Conservation (phyloP, 1,140 invertebrate species). For the Nasonia longicornis region DNA sequence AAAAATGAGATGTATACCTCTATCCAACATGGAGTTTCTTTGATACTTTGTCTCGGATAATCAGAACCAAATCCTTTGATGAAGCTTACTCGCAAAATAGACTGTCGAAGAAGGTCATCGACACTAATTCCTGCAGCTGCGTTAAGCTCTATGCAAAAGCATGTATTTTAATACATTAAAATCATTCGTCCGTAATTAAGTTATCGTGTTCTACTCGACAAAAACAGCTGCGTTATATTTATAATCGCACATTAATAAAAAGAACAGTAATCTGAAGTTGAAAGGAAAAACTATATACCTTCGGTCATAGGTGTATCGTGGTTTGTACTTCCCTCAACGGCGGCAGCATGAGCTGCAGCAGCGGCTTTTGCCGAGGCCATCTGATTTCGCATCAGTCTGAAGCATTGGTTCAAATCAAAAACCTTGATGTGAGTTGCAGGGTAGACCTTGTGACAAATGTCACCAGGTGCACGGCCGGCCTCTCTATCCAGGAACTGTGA, state of each 20-base stretch:
- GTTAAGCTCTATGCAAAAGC: slow-evolving; percentile 71
- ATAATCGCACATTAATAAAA: too few relatives aligned
- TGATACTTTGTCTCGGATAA: slow-evolving; percentile 95
- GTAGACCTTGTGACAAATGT: slow-evolving; percentile 99
- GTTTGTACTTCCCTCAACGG: slow-evolving; percentile 87
- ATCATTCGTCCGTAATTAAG: too few relatives aligned
- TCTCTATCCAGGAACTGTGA: slow-evolving; percentile 98
- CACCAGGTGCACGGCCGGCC: slow-evolving; percentile 94
- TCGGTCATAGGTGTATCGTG: slow-evolving; percentile 67
- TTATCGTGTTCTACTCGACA: too few relatives aligned
- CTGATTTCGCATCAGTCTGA: slow-evolving; percentile 96
- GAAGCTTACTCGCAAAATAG: slow-evolving; percentile 96
- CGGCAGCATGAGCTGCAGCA: slow-evolving; percentile 95
- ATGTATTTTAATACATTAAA: slow-evolving; percentile 12
- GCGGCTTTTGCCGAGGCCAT: slow-evolving; percentile 94
- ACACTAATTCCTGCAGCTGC: slow-evolving; percentile 96
- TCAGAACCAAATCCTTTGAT: slow-evolving; percentile 99
- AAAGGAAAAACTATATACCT: slow-evolving; percentile 51
- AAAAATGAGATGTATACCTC: slow-evolving; percentile 72
- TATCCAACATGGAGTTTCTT: slow-evolving; percentile 99
- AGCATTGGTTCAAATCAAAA: slow-evolving; percentile 95
- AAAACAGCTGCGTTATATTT: not conserved
- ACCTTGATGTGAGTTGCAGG: slow-evolving; percentile 98
- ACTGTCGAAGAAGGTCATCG: slow-evolving; percentile 94
- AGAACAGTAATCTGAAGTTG: too few relatives aligned